phyloP scores from a whole-genome alignment of 2,888 invertebrate genomes.

The Thera obeliscata region DNA sequence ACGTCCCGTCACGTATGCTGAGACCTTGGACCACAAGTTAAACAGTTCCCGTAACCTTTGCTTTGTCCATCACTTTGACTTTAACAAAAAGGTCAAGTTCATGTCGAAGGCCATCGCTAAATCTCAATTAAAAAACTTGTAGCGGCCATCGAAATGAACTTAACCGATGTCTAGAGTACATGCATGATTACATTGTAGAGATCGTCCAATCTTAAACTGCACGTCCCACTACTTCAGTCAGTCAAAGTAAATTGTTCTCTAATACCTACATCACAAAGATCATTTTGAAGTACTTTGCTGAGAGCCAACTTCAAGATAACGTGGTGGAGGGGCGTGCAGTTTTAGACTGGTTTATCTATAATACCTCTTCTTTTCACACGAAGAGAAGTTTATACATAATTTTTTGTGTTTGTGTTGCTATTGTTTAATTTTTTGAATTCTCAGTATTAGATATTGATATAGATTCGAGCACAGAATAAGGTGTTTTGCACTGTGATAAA shows the following conservation, averaged over 20 bases:
- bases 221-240: too few species aligned
- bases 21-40: neutral
- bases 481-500: slow-evolving; percentile 7
- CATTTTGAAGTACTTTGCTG: too few species aligned
- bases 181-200: neutral
- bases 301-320: too few species aligned
- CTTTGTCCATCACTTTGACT: neutral
- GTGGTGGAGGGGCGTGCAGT: too few species aligned
- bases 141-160: neutral
- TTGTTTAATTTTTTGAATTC: neutral
- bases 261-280: too few species aligned
- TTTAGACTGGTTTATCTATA: too few species aligned
- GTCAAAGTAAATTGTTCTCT: too few species aligned
- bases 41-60: neutral
- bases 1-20: too few species aligned
- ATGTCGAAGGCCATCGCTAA: too few species aligned
- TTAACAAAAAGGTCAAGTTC: neutral
- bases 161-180: neutral
- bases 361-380: neutral
- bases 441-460: too few species aligned
- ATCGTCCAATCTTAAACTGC: too few species aligned
- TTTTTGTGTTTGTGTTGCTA: neutral
- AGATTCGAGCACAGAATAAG: neutral
- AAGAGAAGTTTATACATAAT: neutral
- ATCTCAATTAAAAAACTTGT: neutral